These are phyloP conservation scores for Rhipidura dahli DNA, from an alignment of 2,113 vertebrate genomes.

Conservation along the genomic window DNA sequence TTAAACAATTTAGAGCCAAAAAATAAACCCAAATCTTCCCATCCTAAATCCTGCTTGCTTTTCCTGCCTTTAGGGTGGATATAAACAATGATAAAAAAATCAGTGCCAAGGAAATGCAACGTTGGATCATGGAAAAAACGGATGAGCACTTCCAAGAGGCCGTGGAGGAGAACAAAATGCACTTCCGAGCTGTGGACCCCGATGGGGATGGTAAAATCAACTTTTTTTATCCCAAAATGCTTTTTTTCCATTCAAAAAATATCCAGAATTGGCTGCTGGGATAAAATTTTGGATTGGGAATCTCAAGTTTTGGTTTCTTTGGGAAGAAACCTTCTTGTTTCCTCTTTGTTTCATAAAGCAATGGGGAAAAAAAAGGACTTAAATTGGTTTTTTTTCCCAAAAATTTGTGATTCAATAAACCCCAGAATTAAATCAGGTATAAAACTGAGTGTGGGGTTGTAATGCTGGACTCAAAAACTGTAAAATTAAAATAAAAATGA, in stretches of 20 bases:
- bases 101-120: not conserved
- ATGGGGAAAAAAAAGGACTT: not conserved
- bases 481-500: too few species aligned
- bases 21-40: accelerated
- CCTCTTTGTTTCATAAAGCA: not conserved
- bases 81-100: not conserved
- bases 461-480: too few species aligned
- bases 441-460: not conserved
- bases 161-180: constrained; percentile 86
- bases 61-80: not conserved
- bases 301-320: not conserved
- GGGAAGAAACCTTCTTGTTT: too few species aligned
- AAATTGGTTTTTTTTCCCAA: not conserved
- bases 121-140: not conserved
- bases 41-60: accelerated
- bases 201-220: constrained; percentile 84
- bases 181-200: constrained; percentile 90
- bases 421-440: not conserved
- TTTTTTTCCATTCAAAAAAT: too few species aligned
- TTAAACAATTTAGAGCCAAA: not conserved
- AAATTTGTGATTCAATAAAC: not conserved
- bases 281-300: not conserved
- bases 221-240: not conserved
- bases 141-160: constrained; percentile 70
- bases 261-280: not conserved